Evolutionary conservation across 2,888 invertebrate genomes (phyloP).

Genomic region (Steinernema carpocapsae): DNA sequence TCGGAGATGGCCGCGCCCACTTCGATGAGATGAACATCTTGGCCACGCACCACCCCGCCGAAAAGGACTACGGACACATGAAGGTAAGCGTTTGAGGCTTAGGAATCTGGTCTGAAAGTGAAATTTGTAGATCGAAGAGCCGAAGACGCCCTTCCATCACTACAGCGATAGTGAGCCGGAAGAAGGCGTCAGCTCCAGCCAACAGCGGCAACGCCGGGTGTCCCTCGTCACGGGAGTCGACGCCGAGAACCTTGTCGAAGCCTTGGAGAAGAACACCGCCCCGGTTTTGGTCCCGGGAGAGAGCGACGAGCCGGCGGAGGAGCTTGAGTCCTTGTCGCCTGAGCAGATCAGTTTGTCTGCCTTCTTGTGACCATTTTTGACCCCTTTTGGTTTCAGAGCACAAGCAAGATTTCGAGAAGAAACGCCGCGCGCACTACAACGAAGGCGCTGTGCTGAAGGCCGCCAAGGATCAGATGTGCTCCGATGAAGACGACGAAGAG

Average conservation of each 20-base stretch:
- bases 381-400: conserved; percentile 51
- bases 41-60: conserved; percentile 93
- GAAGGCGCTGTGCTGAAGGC: conserved; percentile 93
- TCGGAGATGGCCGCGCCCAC: conserved; percentile 59
- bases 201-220: conserved; percentile 52
- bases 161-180: conserved; percentile 70
- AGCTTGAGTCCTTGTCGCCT: conserved; percentile 54
- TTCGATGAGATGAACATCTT: conserved; percentile 96
- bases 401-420: conserved; percentile 79
- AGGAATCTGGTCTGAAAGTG: background rate
- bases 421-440: conserved; percentile 94
- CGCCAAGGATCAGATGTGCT: conserved; percentile 82
- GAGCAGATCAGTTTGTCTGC: conserved; percentile 54
- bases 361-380: background rate
- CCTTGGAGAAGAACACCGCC: conserved; percentile 38
- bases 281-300: conserved; percentile 42
- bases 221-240: conserved; percentile 64
- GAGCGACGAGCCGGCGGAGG: conserved; percentile 53
- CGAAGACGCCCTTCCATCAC: conserved; percentile 88
- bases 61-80: conserved; percentile 99
- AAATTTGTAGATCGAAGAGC: conserved; percentile 77
- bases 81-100: conserved; percentile 73
- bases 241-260: conserved; percentile 53
- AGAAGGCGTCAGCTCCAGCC: conserved; percentile 43
- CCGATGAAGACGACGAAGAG: conserved; percentile 83